Percentiles rank a stretch among this genome's conserved stretches.
phyloP scores from a whole-genome alignment of 2,113 vertebrate species.

The Salvelinus fontinalis region DNA sequence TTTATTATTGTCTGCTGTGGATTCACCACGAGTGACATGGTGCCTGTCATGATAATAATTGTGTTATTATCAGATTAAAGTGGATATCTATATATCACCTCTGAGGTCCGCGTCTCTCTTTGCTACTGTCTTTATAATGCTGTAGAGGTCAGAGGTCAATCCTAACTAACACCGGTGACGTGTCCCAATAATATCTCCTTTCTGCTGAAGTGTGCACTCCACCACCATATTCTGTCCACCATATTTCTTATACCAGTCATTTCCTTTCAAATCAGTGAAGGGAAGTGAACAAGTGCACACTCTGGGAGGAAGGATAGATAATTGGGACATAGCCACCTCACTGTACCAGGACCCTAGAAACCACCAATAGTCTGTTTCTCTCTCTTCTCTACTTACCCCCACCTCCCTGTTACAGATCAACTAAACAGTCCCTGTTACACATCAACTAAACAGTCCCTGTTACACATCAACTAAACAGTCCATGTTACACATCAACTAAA shows the following conservation, averaged over 20 bases:
- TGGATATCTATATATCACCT: conserved; percentile 15
- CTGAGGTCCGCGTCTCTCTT: conserved; percentile 40
- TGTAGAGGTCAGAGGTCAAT: conserved; percentile 15
- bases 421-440: too few species aligned
- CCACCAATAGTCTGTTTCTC: neutral
- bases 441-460: conserved; percentile 41
- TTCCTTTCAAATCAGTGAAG: too few species aligned
- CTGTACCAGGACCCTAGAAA: neutral
- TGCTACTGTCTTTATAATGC: neutral
- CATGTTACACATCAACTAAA: conserved; percentile 25
- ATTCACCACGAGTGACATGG: conserved; percentile 19
- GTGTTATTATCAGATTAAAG: conserved; percentile 49
- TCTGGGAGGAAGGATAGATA: too few species aligned
- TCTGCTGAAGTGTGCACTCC: too few species aligned
- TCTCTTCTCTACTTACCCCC: neutral
- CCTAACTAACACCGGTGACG: neutral
- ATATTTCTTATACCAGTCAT: too few species aligned
- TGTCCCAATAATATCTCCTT: too few species aligned
- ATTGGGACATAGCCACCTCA: neutral
- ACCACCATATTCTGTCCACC: too few species aligned
- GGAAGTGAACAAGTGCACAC: too few species aligned
- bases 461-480: conserved; percentile 23
- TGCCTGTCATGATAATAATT: conserved; percentile 18
- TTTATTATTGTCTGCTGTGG: conserved; percentile 28
- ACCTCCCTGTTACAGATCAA: too few species aligned